Base-by-base conservation (phyloP, 2,888 invertebrate genomes). In the Drosophila eohydei region DNA sequence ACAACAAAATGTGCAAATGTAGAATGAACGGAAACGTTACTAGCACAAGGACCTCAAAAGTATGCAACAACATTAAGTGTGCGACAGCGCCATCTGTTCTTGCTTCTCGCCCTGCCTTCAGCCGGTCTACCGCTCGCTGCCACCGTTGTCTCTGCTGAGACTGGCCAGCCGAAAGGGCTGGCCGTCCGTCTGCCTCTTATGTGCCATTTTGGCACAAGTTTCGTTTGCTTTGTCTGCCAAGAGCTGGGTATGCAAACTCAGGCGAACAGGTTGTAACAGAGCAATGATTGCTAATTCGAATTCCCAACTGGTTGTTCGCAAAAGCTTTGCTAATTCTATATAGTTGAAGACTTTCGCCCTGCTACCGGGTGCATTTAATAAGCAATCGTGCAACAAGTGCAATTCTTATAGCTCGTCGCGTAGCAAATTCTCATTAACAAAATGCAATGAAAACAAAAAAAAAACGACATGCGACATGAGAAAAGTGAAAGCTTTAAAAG, bases 21-120 rank as follows among this genome's bases (percentile, higher is more conserved):
- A 80, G 80, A 83, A 83, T 85, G 75, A 85, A 80, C 89, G 89
- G 86, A 87, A 87, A 78, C 85, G 83, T 88, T 87, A 87, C 83
- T 89, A 40, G 89, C 83, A 84, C 86, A 86, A 86, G 89, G 86
- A 86, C 89, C 88, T 80, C 77, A 82, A 82, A 84, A 82, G 88
- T 87, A 87, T 88, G 88, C 89, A 82, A 77, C 88, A 82, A 77
- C 88, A 82, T 80, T 87, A 87, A 87, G 81, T 81, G 83, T 76
- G 75, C 72, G 66, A 70, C 69, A 69, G 61, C 78, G 73, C 77
- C 78, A 69, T 69, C 78, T 65, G 61, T 56, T 41, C 48, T 50
- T 21, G n/a, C 43, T 16, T 3, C 14, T 36, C 21, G 7, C 40
- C 38, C n/a, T 36, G 5, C 46, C 8, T 2, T 5, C 41, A 16